These are phyloP conservation scores for Drosophila pallidifrons DNA, from an alignment of 1,140 invertebrate genomes.

Conservation along the genomic window DNA sequence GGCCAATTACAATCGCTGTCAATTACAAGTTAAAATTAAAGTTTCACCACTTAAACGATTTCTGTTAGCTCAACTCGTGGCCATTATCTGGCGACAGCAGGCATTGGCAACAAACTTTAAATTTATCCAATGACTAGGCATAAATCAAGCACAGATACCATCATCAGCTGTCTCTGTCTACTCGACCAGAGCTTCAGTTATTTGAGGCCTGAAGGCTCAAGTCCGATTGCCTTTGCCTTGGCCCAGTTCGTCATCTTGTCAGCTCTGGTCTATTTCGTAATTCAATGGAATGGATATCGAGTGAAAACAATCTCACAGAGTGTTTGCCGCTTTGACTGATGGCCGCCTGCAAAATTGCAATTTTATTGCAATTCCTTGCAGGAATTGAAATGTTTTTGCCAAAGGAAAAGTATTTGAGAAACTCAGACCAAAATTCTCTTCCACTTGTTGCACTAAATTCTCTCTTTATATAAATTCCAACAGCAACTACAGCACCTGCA, in stretches of 20 bases:
- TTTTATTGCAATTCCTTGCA: constrained; percentile 46
- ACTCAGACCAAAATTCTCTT: background rate
- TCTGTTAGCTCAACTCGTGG: constrained; percentile 18
- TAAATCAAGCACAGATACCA: constrained; percentile 71
- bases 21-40: constrained; percentile 34
- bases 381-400: constrained; percentile 49
- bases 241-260: background rate
- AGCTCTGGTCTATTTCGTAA: background rate
- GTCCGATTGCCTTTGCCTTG: background rate
- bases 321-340: constrained; percentile 35
- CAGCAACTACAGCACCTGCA: constrained; percentile 16
- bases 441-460: background rate
- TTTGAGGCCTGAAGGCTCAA: background rate
- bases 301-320: constrained; percentile 19
- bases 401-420: too few species aligned
- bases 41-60: constrained; percentile 23
- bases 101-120: constrained; percentile 56
- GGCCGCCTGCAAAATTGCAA: constrained; percentile 34
- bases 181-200: background rate
- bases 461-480: background rate
- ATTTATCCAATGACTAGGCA: constrained; percentile 58
- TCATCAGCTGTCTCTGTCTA: constrained; percentile 52
- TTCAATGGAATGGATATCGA: constrained; percentile 3
- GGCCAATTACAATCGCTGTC: constrained; percentile 19
- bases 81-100: constrained; percentile 12